These are phyloP conservation scores for Archips crataeganus DNA, from an alignment of 2,888 invertebrate species.

Conservation along the genomic window DNA sequence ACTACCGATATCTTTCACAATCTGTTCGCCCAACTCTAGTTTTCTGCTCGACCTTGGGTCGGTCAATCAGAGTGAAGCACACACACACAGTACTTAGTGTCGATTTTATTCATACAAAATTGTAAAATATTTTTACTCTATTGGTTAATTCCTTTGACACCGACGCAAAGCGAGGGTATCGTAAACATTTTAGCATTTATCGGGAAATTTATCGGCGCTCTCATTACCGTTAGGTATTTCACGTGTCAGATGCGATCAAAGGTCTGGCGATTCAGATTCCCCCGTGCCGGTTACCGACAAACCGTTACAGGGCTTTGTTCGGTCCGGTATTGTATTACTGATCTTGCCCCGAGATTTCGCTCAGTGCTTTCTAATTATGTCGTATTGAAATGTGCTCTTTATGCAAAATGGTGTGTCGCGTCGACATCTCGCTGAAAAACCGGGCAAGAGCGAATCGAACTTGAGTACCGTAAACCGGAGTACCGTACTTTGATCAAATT, in stretches of 20 bases:
- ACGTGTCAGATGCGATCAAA: slow-evolving; percentile 6
- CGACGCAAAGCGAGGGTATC: background rate
- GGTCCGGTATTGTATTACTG: background rate
- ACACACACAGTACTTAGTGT: no score
- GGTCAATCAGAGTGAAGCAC: no score
- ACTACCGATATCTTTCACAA: no score
- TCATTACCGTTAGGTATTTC: slow-evolving; percentile 6
- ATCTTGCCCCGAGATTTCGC: background rate
- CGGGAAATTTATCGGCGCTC: background rate
- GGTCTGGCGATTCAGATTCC: slow-evolving; percentile 1
- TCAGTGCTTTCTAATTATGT: background rate
- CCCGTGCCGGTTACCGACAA: background rate
- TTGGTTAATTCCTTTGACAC: no score
- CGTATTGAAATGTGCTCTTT: background rate
- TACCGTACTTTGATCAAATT: no score
- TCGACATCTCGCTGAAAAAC: no score
- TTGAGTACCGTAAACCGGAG: no score
- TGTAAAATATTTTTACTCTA: no score
- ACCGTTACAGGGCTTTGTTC: background rate
- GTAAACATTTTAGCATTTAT: background rate
- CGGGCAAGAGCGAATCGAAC: no score
- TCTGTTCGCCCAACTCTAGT: no score
- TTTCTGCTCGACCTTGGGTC: no score
- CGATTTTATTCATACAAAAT: no score
- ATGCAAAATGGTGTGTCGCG: background rate